These are phyloP conservation scores for Macrotus californicus DNA, from an alignment of 2,113 vertebrate genomes.

Conservation along the genomic window DNA sequence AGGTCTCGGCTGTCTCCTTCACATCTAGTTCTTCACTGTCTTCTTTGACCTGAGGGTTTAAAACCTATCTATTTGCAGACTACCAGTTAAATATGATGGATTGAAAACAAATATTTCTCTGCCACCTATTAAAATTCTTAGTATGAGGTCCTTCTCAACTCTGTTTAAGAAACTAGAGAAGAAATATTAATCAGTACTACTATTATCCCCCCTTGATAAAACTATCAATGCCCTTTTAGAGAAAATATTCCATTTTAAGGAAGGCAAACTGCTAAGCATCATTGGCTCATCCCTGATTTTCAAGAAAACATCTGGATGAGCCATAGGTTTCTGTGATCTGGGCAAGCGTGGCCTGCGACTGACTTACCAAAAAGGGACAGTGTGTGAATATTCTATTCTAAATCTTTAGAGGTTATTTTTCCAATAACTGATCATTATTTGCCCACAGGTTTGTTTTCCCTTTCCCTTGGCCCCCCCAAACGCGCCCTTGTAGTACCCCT, in stretches of 20 bases:
- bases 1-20: background rate
- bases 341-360: background rate
- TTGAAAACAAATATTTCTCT: slow-evolving; percentile 1
- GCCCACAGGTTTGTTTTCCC: background rate
- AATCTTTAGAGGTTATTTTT: background rate
- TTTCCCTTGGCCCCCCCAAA: background rate
- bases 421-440: background rate
- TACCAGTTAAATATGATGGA: background rate
- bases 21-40: background rate
- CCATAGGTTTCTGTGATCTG: background rate
- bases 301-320: background rate
- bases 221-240: background rate
- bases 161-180: background rate
- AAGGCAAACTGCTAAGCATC: background rate
- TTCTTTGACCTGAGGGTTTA: background rate
- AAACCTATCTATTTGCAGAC: background rate
- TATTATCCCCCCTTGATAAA: background rate
- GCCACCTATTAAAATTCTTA: background rate
- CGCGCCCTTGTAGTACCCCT: background rate
- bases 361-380: background rate
- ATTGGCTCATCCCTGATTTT: background rate
- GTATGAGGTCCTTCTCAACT: background rate
- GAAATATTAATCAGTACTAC: background rate
- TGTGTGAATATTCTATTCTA: background rate
- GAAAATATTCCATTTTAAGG: background rate